phyloP scores from a whole-genome alignment of 2,113 vertebrate genomes.

The Cynoglossus semilaevis region DNA sequence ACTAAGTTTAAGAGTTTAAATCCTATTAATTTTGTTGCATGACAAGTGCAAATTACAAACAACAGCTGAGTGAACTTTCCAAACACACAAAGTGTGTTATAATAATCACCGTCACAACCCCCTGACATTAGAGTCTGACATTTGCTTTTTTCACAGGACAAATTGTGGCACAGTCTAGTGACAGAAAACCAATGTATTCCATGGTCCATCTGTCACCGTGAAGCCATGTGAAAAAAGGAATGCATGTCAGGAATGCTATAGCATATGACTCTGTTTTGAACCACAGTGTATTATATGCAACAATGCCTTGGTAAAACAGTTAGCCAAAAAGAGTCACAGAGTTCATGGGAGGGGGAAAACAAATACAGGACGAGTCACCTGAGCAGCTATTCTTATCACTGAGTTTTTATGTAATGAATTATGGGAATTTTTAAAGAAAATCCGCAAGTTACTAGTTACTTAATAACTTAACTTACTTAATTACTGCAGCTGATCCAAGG shows the following conservation, averaged over 20 bases:
- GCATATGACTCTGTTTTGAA: background rate
- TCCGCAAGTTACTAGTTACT: constrained; percentile 31
- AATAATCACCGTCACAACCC: background rate
- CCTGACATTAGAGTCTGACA: background rate
- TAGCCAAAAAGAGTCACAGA: background rate
- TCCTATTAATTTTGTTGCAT: background rate
- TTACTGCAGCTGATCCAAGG: constrained; percentile 47
- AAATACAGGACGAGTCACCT: background rate
- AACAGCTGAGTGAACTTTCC: background rate
- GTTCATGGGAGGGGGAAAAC: background rate
- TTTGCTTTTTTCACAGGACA: constrained; percentile 1
- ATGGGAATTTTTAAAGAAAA: too few relatives aligned
- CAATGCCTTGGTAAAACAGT: background rate
- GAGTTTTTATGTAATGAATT: background rate
- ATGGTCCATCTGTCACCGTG: background rate
- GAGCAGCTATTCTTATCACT: background rate
- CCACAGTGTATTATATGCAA: background rate
- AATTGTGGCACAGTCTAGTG: background rate
- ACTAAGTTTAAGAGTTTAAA: background rate
- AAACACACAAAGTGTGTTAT: background rate
- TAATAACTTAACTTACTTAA: constrained; percentile 49
- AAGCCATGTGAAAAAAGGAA: constrained; percentile 3
- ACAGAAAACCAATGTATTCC: background rate
- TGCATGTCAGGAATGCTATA: background rate
- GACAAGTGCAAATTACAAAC: background rate